Base-by-base conservation (phyloP, 1,140 invertebrate genomes). In the Ostrea denselamellosa region DNA sequence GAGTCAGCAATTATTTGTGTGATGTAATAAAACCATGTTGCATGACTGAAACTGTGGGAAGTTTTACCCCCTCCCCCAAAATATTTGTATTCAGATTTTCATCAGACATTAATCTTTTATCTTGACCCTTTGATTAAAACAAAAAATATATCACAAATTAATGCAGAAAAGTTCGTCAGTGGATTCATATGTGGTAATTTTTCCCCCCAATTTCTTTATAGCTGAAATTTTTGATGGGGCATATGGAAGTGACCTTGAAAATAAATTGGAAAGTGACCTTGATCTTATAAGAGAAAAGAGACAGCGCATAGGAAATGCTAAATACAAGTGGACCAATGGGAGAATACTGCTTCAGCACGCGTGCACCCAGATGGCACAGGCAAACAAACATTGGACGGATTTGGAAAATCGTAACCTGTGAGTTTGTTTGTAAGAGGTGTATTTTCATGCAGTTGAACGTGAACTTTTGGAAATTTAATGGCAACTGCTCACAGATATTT, bases 271-370 rank as follows among this genome's bases (percentile, higher is more conserved):
- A 92, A 92, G 93, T 53, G 95, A 96, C 90, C 92, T 96, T 34
- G 96, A 96, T 87, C 92, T 95, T 62, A 87, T 96, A 54, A 90
- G 95, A 25, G 96, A 96, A 85, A 95, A 95, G 90, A 95, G 96
- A 87, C 95, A 96, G 65, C 90, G 95, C 34, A 94, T 96, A 12
- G 92, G 94, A 51, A 93, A 96, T 82, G 96, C 96, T 9, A 94
- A 96, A 89, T 96, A 96, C 92, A 96, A 96, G 91, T 96, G 96
- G 96, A 93, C 92, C 14, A 96, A 96, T 90, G 95, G 95, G 4
- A 92, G 95, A 54, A 93, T 95, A 9, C 94, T 96, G 85, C 92
- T 96, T 5, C 93, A 95, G 53, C 95, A 96, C 92, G 95, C 96
- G 1, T 93, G 93, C 53, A 94, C 93, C 53, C 96, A 96, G 92